Evolutionary conservation across 2,113 vertebrate genomes (phyloP).

Genomic region (Prunella himalayana): DNA sequence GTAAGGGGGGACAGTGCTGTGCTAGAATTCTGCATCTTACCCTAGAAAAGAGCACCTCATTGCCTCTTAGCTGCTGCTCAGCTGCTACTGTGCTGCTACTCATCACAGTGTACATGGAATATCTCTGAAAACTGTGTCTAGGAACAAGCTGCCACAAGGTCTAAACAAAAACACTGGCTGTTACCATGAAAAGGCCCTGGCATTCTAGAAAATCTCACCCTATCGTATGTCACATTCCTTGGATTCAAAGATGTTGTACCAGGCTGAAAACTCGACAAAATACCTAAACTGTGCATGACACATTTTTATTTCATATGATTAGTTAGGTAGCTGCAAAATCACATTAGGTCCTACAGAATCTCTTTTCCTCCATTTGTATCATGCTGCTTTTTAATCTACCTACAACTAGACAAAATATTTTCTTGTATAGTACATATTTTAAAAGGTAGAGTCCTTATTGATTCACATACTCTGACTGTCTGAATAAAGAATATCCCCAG

Average conservation of each 20-base stretch:
- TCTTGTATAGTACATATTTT: neutral
- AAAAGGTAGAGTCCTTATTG: neutral
- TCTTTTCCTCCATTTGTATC: neutral
- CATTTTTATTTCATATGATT: neutral
- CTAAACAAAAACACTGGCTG: neutral
- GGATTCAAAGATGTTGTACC: neutral
- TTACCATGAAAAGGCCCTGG: neutral
- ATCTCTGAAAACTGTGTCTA: neutral
- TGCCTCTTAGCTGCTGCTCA: neutral
- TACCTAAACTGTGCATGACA: neutral
- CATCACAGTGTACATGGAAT: accelerated
- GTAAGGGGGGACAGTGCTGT: neutral
- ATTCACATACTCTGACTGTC: neutral
- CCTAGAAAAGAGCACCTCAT: neutral
- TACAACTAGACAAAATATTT: neutral
- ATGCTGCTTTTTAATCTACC: neutral
- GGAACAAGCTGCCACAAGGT: neutral
- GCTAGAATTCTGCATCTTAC: neutral
- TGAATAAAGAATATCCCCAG: neutral
- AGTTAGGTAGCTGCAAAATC: neutral
- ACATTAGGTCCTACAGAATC: neutral
- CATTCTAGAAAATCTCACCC: neutral
- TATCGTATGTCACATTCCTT: neutral
- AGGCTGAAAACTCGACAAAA: neutral
- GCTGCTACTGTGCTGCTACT: neutral